Evolutionary conservation across 2,888 invertebrate genomes (phyloP), one percentile per base, ranked within the genome.

Genomic region (Brassicogethes aeneus): DNA sequence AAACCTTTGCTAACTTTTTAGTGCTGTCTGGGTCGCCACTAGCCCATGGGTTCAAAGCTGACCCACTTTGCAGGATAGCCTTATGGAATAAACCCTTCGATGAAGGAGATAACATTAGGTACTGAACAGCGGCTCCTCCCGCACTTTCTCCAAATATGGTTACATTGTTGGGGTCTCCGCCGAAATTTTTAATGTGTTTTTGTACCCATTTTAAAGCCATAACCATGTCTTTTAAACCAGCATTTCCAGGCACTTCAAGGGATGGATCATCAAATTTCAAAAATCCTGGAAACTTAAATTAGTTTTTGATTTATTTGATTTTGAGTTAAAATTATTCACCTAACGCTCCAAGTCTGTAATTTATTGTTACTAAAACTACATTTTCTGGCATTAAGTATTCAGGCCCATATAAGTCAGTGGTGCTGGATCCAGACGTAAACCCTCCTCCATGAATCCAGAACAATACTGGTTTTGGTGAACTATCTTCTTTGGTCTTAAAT

Each of bases 371-470:
- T 30, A 61, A 34, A 31, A 62, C 56, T n/a, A 61, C 44, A 41
- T 60, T 52, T 44, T 57, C 53, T 8, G 40, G 42, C 32, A 62
- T 50, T 16, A 62, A 46, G 44, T 54, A 59, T 17, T 60, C 51
- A 12, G 62, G 61, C 2, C 60, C 58, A 43, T 52, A 57, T n/a
- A 54, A 43, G 38, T 59, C 55, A 1, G 47, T 45, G 37, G 47
- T 54, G 34, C 60, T 23, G 44, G 42, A 12, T 44, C 72, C 71
- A 14, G 61, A 57, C 42, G 66, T 65, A 45, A 70, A 73, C 8
- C 68, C 71, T 2, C 73, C 74, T 1, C 73, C 74, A 52, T 70
- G 70, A 37, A 74, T 70, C 64, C 69, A 73, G 2, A 74, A 66
- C 64, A 65, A 63, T 1, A 65, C 64, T 16, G 64, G 60, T 40